Evolutionary conservation across 1,140 invertebrate species (phyloP), one percentile per base, ranked within the genome.

Genomic region (Trichogramma pretiosum): DNA sequence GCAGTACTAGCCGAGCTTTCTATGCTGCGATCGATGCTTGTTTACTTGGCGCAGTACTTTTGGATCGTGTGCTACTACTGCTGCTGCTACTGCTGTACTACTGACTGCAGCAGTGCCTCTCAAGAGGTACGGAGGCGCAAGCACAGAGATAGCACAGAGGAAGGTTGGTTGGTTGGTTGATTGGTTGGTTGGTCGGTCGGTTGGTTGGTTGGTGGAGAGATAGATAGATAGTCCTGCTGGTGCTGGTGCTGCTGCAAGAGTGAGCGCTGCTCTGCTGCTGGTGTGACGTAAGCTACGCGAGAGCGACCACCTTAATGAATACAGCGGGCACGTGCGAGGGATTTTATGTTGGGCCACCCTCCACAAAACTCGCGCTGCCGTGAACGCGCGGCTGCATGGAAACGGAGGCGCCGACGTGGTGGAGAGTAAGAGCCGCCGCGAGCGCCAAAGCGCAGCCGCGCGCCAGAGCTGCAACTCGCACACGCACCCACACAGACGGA

Each of bases 281-380:
- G 62, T 65, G n/a, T n/a, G n/a, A n/a, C n/a, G n/a, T n/a, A n/a
- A 64, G 62, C 60, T 65, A 63, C 60, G 64, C 66, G 65, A 59
- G 63, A 61, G 63, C 66, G 68, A 68, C 60, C 66, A 67, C 61
- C 65, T 18, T 68, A 71, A 70, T 70, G 66, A 68, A 65, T 68
- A 66, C 65, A 68, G 56, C 67, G 67, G 65, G 65, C 67, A 71
- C 64, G 68, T 71, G 68, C 68, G 64, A 67, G 62, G 61, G 66
- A 71, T 71, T 71, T 71, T 71, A 71, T 71, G 67, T 68, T 63
- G 42, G 17, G 33, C 13, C 43, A 37, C 49, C 13, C 50, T 46
- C 52, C 36, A 35, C 54, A 46, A 37, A 48, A 47, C 52, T 50
- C 58, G 52, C 38, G 21, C 52, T 47, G 42, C 51, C 45, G 26